Base-by-base conservation (phyloP, 2,113 vertebrate species). In the Zosterops pallidus region DNA sequence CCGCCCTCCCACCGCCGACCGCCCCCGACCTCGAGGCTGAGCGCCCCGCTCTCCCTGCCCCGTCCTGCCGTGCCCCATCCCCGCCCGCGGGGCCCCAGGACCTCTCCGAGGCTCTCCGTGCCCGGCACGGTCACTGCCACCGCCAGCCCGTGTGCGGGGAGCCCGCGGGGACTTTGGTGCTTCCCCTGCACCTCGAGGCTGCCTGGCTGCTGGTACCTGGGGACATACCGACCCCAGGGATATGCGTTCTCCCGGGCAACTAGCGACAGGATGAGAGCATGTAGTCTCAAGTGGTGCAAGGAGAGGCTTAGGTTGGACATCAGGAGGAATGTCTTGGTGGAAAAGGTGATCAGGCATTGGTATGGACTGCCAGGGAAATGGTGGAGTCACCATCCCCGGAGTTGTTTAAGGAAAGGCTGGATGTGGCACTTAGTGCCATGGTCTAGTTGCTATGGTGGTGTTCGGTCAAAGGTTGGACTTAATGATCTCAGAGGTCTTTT, bases 61-160 rank as follows among this genome's bases (percentile, higher is more conserved):
- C 1, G 3, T 33, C 59, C 50, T 8, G 3, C 22, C 1, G 2
- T 12, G 37, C 46, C 76, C 22, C 24, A 1, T 41, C 47, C 42
- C 24, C 47, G 20, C 46, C 64, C 13, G 4, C 25, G 1, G 11
- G 4, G 14, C 39, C 9, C 42, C 50, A 14, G 11, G 50, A 23
- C 21, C 37, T 21, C 41, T 28, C 23, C 11, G 0, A 10, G 31
- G 63, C 47, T 8, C 1, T 6, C 39, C 17, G 0, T 6, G 50
- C 62, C 24, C 26, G 3, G 26, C 19, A 21, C 3, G 31, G 22
- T 33, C 8, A 3, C 52, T 11, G 75, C 19, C 35, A 23, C 14
- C 5, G 2, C 50, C 42, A 11, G 55, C 12, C 11, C 1, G 44
- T 0, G 53, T 3, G 5, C 6, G 18, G 14, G 56, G 37, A 68